Percentiles rank a stretch among this genome's conserved stretches.
Conservation (phyloP, 2,797 vertebrate genomes). For the Lemur catta region DNA sequence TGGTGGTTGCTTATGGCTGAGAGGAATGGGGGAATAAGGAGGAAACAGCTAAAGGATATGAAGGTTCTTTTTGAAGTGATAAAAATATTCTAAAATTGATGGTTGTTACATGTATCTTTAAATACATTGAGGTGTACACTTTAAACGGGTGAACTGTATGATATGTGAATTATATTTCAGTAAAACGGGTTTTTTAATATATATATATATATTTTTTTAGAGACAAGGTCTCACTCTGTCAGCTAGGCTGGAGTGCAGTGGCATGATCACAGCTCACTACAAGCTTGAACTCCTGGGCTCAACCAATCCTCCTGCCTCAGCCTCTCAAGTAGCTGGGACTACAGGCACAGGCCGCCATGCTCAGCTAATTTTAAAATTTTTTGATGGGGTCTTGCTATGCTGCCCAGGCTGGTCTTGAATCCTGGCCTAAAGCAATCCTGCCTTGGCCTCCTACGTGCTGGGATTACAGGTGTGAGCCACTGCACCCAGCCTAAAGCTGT, state of each 20-base stretch:
- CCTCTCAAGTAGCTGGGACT: background rate
- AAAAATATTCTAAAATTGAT: background rate
- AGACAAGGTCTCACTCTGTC: background rate
- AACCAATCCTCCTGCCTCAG: background rate
- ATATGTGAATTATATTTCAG: background rate
- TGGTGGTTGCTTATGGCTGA: background rate
- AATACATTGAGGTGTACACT: background rate
- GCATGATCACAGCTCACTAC: background rate
- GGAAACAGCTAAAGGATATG: background rate
- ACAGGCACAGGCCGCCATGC: background rate
- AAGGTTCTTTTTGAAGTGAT: background rate
- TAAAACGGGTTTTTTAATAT: background rate
- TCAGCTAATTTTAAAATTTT: background rate
- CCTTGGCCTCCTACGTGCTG: no score
- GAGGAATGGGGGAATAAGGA: background rate
- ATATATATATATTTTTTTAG: background rate
- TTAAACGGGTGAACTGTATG: background rate
- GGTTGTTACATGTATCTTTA: background rate
- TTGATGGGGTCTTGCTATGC: no score
- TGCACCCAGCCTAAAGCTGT: no score
- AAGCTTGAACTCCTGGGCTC: background rate
- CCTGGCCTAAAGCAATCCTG: no score
- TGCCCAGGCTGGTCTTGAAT: no score
- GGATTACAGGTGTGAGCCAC: background rate
- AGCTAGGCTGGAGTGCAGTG: background rate